These are phyloP conservation scores for Hippocampus abdominalis DNA, from an alignment of 2,113 vertebrate genomes.

Conservation along the genomic window DNA sequence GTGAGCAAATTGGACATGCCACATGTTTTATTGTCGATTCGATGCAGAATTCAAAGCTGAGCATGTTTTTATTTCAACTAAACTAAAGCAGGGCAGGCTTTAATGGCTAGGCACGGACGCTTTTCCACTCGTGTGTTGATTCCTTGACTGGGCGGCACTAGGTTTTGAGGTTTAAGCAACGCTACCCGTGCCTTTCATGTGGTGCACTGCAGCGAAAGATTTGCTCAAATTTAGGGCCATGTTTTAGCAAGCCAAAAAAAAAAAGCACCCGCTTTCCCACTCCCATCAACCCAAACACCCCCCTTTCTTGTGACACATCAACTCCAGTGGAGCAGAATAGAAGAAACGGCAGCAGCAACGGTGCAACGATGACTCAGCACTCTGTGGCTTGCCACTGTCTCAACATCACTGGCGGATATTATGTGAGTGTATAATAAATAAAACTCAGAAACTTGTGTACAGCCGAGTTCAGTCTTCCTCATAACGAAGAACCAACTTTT, in stretches of 20 bases:
- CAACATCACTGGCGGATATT: slow-evolving; percentile 9
- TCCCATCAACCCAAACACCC: background rate
- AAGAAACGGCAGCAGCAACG: slow-evolving; percentile 42
- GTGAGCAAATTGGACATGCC: slow-evolving; percentile 8
- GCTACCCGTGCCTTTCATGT: slow-evolving; percentile 51
- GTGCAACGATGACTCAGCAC: slow-evolving; percentile 64
- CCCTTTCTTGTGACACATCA: slow-evolving; percentile 45
- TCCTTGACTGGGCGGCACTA: slow-evolving; percentile 18
- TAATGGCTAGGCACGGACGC: background rate
- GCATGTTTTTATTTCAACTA: slow-evolving; percentile 5
- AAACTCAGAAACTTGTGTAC: slow-evolving; percentile 4
- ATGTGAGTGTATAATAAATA: slow-evolving; percentile 34
- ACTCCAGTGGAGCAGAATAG: slow-evolving; percentile 44
- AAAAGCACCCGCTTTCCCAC: slow-evolving; percentile 5
- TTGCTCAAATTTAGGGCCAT: slow-evolving; percentile 45
- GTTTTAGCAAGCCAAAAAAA: slow-evolving; percentile 27
- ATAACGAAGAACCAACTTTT: background rate
- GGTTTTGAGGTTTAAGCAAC: slow-evolving; percentile 43
- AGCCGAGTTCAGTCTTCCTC: background rate
- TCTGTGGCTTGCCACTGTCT: slow-evolving; percentile 44
- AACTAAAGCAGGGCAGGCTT: slow-evolving; percentile 13
- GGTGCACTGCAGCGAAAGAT: slow-evolving; percentile 57
- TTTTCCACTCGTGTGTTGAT: slow-evolving; percentile 36
- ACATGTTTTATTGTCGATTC: slow-evolving; percentile 2
- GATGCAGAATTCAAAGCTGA: slow-evolving; percentile 1